These are phyloP conservation scores for Colius striatus DNA, from an alignment of 2,113 vertebrate genomes.

Conservation along the genomic window DNA sequence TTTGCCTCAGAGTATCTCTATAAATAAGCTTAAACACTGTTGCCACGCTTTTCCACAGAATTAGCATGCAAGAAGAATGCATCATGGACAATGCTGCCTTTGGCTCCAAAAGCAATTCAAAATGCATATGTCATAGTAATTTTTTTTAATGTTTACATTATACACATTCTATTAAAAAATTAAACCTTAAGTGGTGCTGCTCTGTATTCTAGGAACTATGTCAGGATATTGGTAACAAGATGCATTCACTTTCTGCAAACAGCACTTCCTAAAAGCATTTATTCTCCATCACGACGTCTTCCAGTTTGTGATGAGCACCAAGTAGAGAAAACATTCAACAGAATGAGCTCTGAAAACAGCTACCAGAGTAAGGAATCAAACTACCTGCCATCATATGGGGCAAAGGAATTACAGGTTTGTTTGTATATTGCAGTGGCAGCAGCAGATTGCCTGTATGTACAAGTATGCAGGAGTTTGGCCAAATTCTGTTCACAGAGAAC, in stretches of 20 bases:
- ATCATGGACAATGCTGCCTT: fast-evolving
- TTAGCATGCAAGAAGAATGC: fast-evolving
- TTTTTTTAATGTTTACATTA: not conserved
- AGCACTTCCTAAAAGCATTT: not conserved
- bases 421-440: not conserved
- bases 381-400: not conserved
- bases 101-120: not conserved
- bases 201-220: not conserved
- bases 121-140: no score
- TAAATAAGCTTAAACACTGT: not conserved
- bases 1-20: not conserved
- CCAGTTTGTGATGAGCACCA: not conserved
- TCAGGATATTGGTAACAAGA: not conserved
- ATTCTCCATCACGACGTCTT: no score
- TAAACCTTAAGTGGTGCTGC: not conserved
- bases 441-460: not conserved
- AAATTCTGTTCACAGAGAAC: not conserved
- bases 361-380: not conserved
- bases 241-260: not conserved
- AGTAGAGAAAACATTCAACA: no score
- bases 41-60: not conserved
- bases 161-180: not conserved
- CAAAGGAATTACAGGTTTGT: not conserved
- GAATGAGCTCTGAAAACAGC: not conserved
- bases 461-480: not conserved